These are phyloP conservation scores for Itoplectis maculator DNA, from an alignment of 2,888 invertebrate species.

Conservation along the genomic window DNA sequence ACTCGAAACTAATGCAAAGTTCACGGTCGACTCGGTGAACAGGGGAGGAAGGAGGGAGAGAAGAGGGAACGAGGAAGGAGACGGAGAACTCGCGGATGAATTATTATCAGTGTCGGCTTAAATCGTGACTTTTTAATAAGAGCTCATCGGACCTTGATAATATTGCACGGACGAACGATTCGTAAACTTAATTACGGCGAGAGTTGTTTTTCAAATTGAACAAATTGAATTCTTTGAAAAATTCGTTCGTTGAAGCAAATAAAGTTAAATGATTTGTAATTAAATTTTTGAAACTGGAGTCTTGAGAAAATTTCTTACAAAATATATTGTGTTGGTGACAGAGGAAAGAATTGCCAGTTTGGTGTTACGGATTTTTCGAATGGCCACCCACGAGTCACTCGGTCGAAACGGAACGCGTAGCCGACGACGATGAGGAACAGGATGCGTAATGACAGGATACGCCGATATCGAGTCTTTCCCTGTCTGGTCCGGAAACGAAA, in stretches of 20 bases:
- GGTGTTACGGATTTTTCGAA: neutral
- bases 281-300: too few species aligned
- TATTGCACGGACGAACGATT: constrained; percentile 17
- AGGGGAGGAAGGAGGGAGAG: constrained; percentile 7
- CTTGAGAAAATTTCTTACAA: neutral
- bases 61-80: constrained; percentile 33
- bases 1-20: constrained; percentile 65
- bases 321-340: neutral
- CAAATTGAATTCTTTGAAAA: neutral
- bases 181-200: neutral
- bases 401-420: neutral
- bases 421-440: constrained; percentile 25
- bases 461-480: constrained; percentile 13
- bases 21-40: constrained; percentile 58
- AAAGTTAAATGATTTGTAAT: too few species aligned
- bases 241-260: neutral
- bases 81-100: constrained; percentile 54
- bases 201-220: neutral
- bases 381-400: constrained; percentile 47
- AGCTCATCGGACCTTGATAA: constrained; percentile 21
- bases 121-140: constrained; percentile 46
- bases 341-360: constrained; percentile 6
- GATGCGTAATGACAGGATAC: constrained; percentile 52
- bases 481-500: constrained; percentile 56
- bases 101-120: constrained; percentile 52